Evolutionary conservation across 2,797 vertebrate species (phyloP).

Genomic region (Salarias fasciatus): DNA sequence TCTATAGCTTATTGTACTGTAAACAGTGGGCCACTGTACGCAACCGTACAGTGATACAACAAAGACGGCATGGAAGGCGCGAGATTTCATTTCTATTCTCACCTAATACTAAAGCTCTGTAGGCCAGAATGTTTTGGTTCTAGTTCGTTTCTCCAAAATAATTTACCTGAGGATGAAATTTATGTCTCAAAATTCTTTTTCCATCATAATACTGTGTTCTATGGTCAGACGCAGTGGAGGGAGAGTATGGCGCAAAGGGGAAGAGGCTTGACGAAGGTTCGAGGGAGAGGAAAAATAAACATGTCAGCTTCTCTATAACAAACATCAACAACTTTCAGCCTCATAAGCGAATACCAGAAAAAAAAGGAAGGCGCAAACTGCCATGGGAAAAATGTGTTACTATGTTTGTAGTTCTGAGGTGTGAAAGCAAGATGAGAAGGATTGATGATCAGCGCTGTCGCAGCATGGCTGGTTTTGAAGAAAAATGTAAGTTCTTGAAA

Average conservation of each 20-base stretch:
- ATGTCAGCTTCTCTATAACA: constrained; percentile 37
- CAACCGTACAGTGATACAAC: background rate
- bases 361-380: constrained; percentile 5
- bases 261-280: constrained; percentile 9
- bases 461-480: background rate
- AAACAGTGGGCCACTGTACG: constrained; percentile 1
- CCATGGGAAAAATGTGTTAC: too few species aligned
- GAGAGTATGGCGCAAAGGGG: constrained; percentile 14
- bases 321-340: constrained; percentile 43
- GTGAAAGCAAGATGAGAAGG: background rate
- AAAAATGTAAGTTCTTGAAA: background rate
- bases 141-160: constrained; percentile 20
- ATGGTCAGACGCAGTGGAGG: constrained; percentile 6
- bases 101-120: background rate
- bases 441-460: background rate
- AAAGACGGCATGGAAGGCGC: background rate
- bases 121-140: background rate
- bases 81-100: constrained; percentile 5
- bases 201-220: constrained; percentile 30
- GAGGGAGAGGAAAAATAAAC: constrained; percentile 29
- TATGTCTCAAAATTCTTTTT: constrained; percentile 22
- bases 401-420: background rate
- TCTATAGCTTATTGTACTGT: constrained; percentile 1
- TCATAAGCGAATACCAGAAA: constrained; percentile 27
- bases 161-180: constrained; percentile 46